Conservation (phyloP, 1,140 invertebrate genomes). For the Tigriopus japonicus region DNA sequence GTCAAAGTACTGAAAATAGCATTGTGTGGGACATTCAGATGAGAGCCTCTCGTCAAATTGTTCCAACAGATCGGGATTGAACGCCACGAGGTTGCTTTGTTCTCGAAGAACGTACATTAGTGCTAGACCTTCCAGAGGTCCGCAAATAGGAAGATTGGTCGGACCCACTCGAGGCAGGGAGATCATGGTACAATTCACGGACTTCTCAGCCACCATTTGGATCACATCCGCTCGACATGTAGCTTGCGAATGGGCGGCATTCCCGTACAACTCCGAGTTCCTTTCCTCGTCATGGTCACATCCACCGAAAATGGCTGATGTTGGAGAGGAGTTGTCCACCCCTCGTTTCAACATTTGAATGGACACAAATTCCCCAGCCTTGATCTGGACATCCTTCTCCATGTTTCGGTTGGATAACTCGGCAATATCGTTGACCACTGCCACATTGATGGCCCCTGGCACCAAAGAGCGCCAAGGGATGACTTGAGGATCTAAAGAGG, state of each 20-base stretch:
- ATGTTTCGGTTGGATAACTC: too few relatives aligned
- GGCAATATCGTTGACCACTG: too few relatives aligned
- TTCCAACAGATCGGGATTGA: neutral
- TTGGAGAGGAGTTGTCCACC: too few relatives aligned
- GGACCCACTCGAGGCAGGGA: neutral
- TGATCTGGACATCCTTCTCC: too few relatives aligned
- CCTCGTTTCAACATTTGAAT: too few relatives aligned
- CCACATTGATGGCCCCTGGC: too few relatives aligned
- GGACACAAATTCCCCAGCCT: too few relatives aligned
- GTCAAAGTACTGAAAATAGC: neutral
- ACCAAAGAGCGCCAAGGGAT: too few relatives aligned
- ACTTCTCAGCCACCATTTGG: conserved; percentile 6
- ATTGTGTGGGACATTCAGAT: neutral
- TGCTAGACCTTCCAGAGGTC: neutral
- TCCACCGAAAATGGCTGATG: too few relatives aligned
- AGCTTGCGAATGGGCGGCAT: neutral
- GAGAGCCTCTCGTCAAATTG: neutral
- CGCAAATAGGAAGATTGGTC: neutral
- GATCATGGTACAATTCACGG: conserved; percentile 5
- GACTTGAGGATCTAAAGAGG: too few relatives aligned
- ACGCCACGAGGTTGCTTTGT: neutral
- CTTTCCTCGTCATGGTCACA: too few relatives aligned
- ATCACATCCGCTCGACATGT: neutral
- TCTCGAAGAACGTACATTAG: conserved; percentile 1
- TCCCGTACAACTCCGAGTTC: too few relatives aligned